Evolutionary conservation across 2,888 invertebrate genomes (phyloP).

Genomic region (Dromius quadrimaculatus): DNA sequence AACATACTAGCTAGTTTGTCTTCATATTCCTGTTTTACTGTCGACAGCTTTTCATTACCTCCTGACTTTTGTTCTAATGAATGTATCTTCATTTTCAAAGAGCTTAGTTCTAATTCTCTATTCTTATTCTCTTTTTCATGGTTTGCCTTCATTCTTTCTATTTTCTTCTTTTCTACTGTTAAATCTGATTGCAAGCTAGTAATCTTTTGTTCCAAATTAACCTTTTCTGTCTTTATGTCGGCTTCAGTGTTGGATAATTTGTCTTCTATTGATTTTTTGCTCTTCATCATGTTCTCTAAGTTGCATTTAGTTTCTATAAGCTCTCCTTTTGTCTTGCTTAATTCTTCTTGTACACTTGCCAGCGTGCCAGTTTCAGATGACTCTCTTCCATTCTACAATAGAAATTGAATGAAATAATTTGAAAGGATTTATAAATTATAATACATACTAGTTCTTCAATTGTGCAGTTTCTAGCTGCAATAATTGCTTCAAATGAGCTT

Average conservation of each 20-base stretch:
- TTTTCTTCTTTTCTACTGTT: constrained; percentile 75
- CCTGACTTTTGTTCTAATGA: constrained; percentile 74
- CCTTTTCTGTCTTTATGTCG: constrained; percentile 73
- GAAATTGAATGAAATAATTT: constrained; percentile 8
- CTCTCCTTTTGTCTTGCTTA: constrained; percentile 63
- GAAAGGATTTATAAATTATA: background rate
- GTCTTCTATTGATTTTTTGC: constrained; percentile 63
- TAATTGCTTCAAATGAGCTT: constrained; percentile 71
- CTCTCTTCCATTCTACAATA: constrained; percentile 30
- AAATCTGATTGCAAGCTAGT: constrained; percentile 73
- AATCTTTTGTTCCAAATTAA: constrained; percentile 75
- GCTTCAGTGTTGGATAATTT: constrained; percentile 74
- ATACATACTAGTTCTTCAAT: constrained; percentile 73
- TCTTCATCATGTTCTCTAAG: constrained; percentile 60
- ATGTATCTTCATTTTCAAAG: constrained; percentile 80
- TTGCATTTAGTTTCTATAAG: constrained; percentile 56
- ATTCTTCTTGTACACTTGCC: constrained; percentile 54
- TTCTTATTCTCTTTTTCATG: constrained; percentile 82
- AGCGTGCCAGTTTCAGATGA: constrained; percentile 20
- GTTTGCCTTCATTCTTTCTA: constrained; percentile 75
- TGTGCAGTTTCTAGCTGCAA: constrained; percentile 72
- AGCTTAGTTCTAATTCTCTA: constrained; percentile 82
- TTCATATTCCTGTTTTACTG: constrained; percentile 77
- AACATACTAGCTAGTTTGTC: constrained; percentile 77
- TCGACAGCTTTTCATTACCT: constrained; percentile 74